Percentiles rank a stretch among this genome's conserved stretches.
Conservation (phyloP, 64 coral and sea anemone genomes). For the Porites lutea region DNA sequence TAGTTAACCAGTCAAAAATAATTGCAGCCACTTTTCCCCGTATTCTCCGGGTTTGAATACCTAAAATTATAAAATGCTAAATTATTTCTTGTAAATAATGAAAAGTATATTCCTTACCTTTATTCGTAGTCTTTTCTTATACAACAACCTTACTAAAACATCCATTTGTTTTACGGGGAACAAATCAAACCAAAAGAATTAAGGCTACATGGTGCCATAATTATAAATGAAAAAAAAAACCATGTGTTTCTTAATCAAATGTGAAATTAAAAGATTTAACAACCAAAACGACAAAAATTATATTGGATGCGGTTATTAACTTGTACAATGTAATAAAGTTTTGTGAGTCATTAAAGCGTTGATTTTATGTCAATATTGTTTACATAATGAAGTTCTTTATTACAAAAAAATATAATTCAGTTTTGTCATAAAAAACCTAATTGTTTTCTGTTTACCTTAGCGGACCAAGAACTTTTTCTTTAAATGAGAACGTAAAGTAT, state of each 20-base stretch:
- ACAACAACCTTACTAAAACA: not conserved
- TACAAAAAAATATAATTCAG: no score
- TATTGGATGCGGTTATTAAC: not conserved
- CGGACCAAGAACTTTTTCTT: no score
- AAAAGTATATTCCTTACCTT: not conserved
- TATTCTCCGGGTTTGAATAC: no score
- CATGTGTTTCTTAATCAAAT: constrained; percentile 1
- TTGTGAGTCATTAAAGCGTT: not conserved
- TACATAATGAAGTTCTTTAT: no score
- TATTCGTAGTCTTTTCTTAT: not conserved
- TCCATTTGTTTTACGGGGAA: not conserved
- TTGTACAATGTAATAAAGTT: not conserved
- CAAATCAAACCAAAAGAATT: not conserved
- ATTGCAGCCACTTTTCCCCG: not conserved
- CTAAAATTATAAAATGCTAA: not conserved
- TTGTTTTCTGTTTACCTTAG: no score
- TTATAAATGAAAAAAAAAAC: not conserved
- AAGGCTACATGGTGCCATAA: not conserved
- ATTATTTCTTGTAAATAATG: not conserved
- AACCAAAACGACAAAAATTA: not conserved
- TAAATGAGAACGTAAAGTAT: no score
- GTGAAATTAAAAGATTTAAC: not conserved
- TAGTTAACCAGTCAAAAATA: not conserved
- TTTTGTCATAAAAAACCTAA: no score
- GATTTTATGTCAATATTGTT: no score